A percentile compares a stretch with the other conserved stretches of the same genome.
These are phyloP conservation scores for Rhinogobius similis DNA, from an alignment of 2,113 vertebrate species.

Conservation along the genomic window DNA sequence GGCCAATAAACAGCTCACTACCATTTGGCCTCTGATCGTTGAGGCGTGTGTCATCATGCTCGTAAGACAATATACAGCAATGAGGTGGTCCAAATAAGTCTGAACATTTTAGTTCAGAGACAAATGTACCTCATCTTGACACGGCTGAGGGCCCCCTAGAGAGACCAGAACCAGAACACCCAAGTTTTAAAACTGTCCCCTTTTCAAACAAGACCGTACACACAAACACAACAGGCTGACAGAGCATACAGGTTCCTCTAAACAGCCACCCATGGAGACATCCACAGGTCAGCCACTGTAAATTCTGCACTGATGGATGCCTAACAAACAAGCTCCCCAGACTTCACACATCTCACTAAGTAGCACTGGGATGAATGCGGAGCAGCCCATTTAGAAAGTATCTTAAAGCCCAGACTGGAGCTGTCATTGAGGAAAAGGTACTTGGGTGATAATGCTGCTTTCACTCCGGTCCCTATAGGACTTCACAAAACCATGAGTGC, in stretches of 20 bases:
- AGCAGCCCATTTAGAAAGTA: background rate
- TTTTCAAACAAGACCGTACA: constrained; percentile 20
- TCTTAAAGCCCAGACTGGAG: constrained; percentile 6
- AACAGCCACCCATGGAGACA: constrained; percentile 59
- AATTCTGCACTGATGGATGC: constrained; percentile 27
- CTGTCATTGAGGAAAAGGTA: constrained; percentile 12
- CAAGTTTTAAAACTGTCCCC: constrained; percentile 41
- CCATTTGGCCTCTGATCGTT: constrained; percentile 35
- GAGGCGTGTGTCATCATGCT: background rate
- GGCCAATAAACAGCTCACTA: constrained; percentile 18
- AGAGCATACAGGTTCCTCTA: constrained; percentile 18
- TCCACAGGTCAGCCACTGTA: constrained; percentile 45
- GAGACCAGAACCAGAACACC: constrained; percentile 54
- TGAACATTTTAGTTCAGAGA: constrained; percentile 25
- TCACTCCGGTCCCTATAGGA: background rate
- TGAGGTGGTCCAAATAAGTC: constrained; percentile 43
- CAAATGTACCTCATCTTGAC: constrained; percentile 38
- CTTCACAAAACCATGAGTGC: background rate
- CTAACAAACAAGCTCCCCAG: constrained; percentile 12
- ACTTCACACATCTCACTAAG: constrained; percentile 9
- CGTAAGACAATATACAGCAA: constrained; percentile 20
- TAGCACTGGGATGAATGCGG: background rate
- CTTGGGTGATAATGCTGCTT: background rate
- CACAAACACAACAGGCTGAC: constrained; percentile 36
- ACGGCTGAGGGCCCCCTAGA: constrained; percentile 37